These are phyloP conservation scores for Felis chaus DNA, from an alignment of 2,113 vertebrate genomes.

Conservation along the genomic window DNA sequence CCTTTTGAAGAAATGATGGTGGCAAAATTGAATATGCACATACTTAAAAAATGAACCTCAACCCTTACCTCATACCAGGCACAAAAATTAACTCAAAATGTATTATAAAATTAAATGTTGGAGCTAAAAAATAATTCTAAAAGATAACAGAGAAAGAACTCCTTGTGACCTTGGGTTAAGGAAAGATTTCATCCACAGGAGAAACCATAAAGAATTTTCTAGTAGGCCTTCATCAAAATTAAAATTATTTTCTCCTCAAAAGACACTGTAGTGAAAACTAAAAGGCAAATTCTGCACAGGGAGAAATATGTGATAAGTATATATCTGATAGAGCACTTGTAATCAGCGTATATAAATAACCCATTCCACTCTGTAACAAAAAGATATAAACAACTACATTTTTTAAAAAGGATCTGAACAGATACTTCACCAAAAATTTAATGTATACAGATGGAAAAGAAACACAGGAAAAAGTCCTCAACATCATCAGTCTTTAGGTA, in stretches of 20 bases:
- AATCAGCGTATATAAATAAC: neutral
- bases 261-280: neutral
- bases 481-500: neutral
- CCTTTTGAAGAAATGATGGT: neutral
- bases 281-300: neutral
- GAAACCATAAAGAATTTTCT: slow-evolving; percentile 27
- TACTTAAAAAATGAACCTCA: neutral
- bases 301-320: neutral
- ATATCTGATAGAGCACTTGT: neutral
- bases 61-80: neutral
- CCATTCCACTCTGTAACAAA: neutral
- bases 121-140: neutral
- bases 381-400: neutral
- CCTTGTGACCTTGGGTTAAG: neutral
- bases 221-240: neutral
- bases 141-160: slow-evolving; percentile 14
- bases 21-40: neutral
- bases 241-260: neutral
- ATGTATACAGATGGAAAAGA: neutral
- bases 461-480: neutral
- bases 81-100: slow-evolving; percentile 25
- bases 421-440: neutral
- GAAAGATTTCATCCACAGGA: neutral
- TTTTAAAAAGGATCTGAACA: neutral
- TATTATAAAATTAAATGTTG: neutral